Evolutionary conservation across 2,888 invertebrate genomes (phyloP).

Genomic region (Habroteleia sp.): DNA sequence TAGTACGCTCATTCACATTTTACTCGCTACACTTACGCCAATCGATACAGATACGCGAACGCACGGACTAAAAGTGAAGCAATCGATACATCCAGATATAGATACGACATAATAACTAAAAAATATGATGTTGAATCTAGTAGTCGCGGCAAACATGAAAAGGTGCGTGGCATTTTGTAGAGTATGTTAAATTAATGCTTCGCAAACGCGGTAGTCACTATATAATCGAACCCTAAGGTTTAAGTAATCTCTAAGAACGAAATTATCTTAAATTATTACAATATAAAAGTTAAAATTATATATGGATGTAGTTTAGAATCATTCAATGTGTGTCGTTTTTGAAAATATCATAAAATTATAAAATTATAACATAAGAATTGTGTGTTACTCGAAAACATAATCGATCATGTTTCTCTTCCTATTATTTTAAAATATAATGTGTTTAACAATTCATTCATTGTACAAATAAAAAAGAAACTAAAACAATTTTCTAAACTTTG

Average conservation of each 20-base stretch:
- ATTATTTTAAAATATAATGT: too few relatives aligned
- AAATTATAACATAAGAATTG: too few relatives aligned
- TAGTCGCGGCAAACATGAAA: constrained; percentile 35
- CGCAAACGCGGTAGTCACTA: constrained; percentile 24
- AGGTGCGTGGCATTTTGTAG: constrained; percentile 34
- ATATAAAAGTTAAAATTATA: too few relatives aligned
- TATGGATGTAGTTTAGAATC: too few relatives aligned
- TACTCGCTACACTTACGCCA: constrained; percentile 67
- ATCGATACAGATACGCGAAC: constrained; percentile 70
- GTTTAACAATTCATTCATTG: too few relatives aligned
- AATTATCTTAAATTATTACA: not conserved
- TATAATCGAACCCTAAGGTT: constrained; percentile 14
- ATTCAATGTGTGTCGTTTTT: too few relatives aligned
- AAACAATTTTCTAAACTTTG: too few relatives aligned
- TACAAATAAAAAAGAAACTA: too few relatives aligned
- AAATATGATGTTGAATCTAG: constrained; percentile 37
- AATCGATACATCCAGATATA: constrained; percentile 57
- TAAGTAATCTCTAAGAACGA: constrained; percentile 7
- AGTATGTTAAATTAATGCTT: constrained; percentile 26
- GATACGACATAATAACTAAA: constrained; percentile 51
- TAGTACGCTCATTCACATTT: constrained; percentile 68
- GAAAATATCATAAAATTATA: too few relatives aligned
- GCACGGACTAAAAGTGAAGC: constrained; percentile 50
- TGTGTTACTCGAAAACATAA: too few relatives aligned
- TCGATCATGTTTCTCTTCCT: too few relatives aligned